Percentiles rank a stretch among this genome's conserved stretches.
phyloP scores from a whole-genome alignment of 2,113 vertebrate genomes.

The Gymnarchus niloticus region DNA sequence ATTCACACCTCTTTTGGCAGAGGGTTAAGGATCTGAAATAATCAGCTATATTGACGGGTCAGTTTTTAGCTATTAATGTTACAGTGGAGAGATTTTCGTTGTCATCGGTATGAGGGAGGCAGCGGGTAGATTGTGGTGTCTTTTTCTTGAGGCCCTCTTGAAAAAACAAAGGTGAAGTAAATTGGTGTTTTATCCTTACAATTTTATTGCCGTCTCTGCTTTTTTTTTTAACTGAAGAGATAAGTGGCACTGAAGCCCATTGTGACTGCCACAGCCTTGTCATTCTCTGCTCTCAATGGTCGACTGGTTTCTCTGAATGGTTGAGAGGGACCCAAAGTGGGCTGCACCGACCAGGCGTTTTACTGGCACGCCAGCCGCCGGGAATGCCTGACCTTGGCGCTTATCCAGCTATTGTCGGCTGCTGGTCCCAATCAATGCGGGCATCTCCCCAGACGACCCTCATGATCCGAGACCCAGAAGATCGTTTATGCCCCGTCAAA shows the following conservation, averaged over 20 bases:
- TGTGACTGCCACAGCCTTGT: background rate
- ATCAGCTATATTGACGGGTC: background rate
- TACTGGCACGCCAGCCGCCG: too few relatives aligned
- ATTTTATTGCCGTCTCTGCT: background rate
- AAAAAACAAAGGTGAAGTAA: background rate
- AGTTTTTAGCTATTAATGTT: background rate
- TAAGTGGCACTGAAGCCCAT: background rate
- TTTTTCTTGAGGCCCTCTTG: background rate
- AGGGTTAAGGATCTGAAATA: background rate
- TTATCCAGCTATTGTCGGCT: conserved; percentile 23
- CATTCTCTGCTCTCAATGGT: background rate
- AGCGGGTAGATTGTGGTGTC: background rate
- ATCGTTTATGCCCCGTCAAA: conserved; percentile 43
- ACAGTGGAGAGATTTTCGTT: background rate
- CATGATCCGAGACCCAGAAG: conserved; percentile 37
- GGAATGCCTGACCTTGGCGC: conserved; percentile 1
- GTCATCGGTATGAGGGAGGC: background rate
- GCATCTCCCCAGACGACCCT: conserved; percentile 16
- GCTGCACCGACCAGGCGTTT: background rate
- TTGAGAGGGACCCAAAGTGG: background rate
- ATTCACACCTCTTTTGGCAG: background rate
- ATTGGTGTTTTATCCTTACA: background rate
- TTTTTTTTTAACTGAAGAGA: background rate
- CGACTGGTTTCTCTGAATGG: conserved; percentile 9
- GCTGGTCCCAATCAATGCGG: background rate